A percentile compares a stretch with the other conserved stretches of the same genome.
Conservation (phyloP, 2,888 invertebrate genomes). For the Notodonta ziczac region DNA sequence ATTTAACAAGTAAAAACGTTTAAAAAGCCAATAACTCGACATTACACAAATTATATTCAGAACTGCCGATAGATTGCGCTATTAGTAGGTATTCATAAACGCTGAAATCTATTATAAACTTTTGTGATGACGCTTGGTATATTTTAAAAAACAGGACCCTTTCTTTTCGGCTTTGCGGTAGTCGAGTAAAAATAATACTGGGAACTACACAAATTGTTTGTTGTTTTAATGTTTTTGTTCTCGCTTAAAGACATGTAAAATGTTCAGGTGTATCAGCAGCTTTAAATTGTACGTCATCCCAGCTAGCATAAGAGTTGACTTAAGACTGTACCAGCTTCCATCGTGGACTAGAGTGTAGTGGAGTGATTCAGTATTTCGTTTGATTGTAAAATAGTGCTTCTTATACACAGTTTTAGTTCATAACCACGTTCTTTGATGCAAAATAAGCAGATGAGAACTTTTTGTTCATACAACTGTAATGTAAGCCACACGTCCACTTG, state of each 20-base stretch:
- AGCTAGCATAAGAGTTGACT: constrained; percentile 20
- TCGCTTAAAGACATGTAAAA: not conserved
- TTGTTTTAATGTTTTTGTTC: too few relatives aligned
- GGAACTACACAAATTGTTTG: too few relatives aligned
- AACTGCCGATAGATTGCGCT: too few relatives aligned
- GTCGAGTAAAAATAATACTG: too few relatives aligned
- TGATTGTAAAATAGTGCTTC: constrained; percentile 42
- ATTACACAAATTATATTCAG: too few relatives aligned
- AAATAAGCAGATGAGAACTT: constrained; percentile 17
- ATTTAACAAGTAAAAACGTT: too few relatives aligned
- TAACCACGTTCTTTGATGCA: constrained; percentile 39
- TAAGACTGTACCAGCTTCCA: constrained; percentile 37
- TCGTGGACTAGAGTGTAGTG: constrained; percentile 30
- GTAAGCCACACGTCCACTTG: constrained; percentile 21
- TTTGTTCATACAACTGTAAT: constrained; percentile 23
- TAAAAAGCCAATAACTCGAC: too few relatives aligned
- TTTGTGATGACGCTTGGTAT: too few relatives aligned
- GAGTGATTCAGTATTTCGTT: constrained; percentile 64
- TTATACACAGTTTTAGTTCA: constrained; percentile 27
- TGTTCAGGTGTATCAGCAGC: not conserved
- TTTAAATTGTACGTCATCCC: constrained; percentile 10
- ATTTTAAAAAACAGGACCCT: too few relatives aligned
- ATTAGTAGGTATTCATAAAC: too few relatives aligned
- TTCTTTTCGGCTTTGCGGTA: too few relatives aligned
- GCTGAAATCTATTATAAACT: too few relatives aligned